Percentiles rank a stretch among this genome's conserved stretches.
These are phyloP conservation scores for Saimiri boliviensis DNA, from an alignment of 2,113 vertebrate genomes.

Conservation along the genomic window DNA sequence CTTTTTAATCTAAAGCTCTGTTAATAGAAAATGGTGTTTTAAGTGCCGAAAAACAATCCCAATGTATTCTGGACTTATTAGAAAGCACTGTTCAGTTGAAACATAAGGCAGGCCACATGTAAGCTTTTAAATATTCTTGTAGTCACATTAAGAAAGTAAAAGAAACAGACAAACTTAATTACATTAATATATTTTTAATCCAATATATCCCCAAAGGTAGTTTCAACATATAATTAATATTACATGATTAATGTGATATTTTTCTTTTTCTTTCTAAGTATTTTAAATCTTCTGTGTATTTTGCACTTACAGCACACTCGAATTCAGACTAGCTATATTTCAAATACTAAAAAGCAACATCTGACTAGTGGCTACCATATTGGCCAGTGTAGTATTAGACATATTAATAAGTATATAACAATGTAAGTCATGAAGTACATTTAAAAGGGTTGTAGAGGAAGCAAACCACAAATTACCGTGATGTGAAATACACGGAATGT, in stretches of 20 bases:
- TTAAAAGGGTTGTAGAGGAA: background rate
- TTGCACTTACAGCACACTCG: background rate
- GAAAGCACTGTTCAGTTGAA: background rate
- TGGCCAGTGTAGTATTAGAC: background rate
- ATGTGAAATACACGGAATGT: background rate
- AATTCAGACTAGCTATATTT: background rate
- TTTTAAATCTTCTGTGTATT: background rate
- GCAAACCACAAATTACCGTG: background rate
- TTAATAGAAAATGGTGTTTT: background rate
- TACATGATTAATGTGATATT: background rate
- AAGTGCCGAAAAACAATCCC: background rate
- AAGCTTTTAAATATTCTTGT: background rate
- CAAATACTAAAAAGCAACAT: background rate
- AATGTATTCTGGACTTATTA: background rate
- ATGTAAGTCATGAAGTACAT: background rate
- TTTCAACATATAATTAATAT: slow-evolving; percentile 12
- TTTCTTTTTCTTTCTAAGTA: background rate
- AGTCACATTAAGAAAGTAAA: slow-evolving; percentile 18
- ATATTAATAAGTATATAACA: background rate
- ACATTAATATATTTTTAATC: background rate
- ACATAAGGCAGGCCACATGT: background rate
- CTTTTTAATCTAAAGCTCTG: background rate
- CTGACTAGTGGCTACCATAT: background rate
- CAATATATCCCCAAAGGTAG: background rate
- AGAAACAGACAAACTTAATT: background rate